Base-by-base conservation (phyloP, 2,888 invertebrate species). In the Endotricha flammealis region DNA sequence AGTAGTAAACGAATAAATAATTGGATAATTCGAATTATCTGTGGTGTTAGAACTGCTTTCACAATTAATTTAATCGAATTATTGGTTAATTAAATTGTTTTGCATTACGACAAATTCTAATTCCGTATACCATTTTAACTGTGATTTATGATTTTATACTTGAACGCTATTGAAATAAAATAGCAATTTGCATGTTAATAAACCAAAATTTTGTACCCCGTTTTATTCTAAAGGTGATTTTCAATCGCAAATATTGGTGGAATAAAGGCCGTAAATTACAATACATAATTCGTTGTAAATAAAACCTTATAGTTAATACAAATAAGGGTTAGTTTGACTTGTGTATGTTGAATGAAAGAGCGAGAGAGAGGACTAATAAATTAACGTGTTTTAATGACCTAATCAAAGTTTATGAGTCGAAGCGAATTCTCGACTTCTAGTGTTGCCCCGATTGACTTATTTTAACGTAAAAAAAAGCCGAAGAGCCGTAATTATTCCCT, bases 381-480 rank as follows among this genome's bases (percentile, higher is more conserved):
- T 87, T 86, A 86, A 72, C 75, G 73, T 75, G 70, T 72, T 82
- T 83, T 87, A 87, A 87, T 85, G 83, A 82, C 72, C 80, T 85
- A 86, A 87, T 87, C 86, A 85, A 85, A 82, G 74, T 87, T 87
- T 86, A 87, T 82, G 87, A 82, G 71, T 79, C 85, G 80, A 68
- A 71, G 69, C 87, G 83, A 87, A 86, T 87, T 75, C 76, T 53
- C 65, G 47, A 85, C 87, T 87, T 73, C 86, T 86, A 83, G 87
- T 86, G 82, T 87, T 86, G 72, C 57, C 56, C n/a, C 69, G 74
- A 82, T 83, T 79, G 82, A 83, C 82, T 85, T 83, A 81, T 82
- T 81, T 80, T 74, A 66, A 59, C 64, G 61, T 20, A 20, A 53
- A 62, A 65, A 67, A 70, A 71, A 68, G 62, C 60, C 48, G 45